phyloP scores from a whole-genome alignment of 2,797 vertebrate genomes.

The Rhabdophis nuchalis region DNA sequence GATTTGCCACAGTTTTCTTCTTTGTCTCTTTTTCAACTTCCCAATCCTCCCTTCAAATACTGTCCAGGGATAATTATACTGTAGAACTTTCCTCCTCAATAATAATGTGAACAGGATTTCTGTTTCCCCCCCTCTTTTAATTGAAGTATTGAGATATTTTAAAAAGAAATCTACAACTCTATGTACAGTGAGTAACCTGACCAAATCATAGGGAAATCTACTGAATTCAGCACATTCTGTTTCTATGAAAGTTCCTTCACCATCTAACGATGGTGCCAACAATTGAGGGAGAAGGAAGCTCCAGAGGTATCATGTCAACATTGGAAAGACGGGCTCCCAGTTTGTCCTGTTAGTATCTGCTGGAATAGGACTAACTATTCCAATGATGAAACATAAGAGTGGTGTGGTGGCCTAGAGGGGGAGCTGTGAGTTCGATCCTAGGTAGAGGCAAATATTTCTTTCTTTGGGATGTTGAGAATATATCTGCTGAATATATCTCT shows the following conservation, averaged over 20 bases:
- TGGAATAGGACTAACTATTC: neutral
- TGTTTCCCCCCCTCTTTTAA: too few relatives aligned
- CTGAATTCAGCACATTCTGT: neutral
- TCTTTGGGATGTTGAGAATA: too few relatives aligned
- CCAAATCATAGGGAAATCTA: neutral
- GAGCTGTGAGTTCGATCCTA: too few relatives aligned
- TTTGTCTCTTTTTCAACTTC: neutral
- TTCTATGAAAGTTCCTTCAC: neutral
- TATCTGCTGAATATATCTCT: too few relatives aligned
- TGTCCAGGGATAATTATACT: neutral
- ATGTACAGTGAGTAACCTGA: neutral
- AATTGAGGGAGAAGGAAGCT: neutral
- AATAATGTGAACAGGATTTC: neutral
- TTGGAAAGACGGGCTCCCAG: neutral
- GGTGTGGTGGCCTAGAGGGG: neutral
- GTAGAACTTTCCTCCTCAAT: neutral
- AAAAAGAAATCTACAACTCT: neutral
- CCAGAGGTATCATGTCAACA: neutral
- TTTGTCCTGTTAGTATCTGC: neutral
- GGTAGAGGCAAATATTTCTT: too few relatives aligned
- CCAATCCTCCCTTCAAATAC: neutral
- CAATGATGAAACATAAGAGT: neutral
- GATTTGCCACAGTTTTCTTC: neutral
- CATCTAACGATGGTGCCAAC: neutral
- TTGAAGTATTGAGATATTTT: neutral